Conservation (phyloP, 2,888 invertebrate genomes). For the Gnatocerus cornutus region DNA sequence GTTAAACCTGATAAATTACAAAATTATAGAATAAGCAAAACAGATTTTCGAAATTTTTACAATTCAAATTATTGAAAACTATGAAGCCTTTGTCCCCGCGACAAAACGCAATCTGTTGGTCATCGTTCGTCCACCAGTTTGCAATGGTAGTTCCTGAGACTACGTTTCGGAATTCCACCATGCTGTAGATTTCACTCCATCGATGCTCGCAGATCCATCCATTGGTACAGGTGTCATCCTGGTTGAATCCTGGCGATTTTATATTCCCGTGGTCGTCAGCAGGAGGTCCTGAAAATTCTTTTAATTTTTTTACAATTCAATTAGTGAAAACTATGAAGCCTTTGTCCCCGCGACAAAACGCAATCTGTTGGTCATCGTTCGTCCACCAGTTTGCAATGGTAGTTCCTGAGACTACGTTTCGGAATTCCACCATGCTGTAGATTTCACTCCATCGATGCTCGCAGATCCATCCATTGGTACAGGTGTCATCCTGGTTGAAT, state of each 20-base stretch:
- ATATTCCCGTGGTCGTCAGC: constrained; percentile 76
- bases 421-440: constrained; percentile 85
- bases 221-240: constrained; percentile 78
- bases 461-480: constrained; percentile 85
- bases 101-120: constrained; percentile 89
- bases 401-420: constrained; percentile 75
- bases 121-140: constrained; percentile 88
- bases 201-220: constrained; percentile 91
- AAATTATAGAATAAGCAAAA: constrained; percentile 92
- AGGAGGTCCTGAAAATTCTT: constrained; percentile 82
- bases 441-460: constrained; percentile 91
- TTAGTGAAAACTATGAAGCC: constrained; percentile 85
- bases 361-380: constrained; percentile 86
- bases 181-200: constrained; percentile 86
- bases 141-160: constrained; percentile 71
- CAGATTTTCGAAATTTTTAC: too few relatives aligned
- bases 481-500: constrained; percentile 78
- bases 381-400: constrained; percentile 84
- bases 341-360: constrained; percentile 83
- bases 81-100: constrained; percentile 81
- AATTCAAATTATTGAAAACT: constrained; percentile 82
- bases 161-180: constrained; percentile 85
- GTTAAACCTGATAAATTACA: too few relatives aligned
- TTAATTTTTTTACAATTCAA: too few relatives aligned
- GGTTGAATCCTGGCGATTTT: constrained; percentile 78